These are phyloP conservation scores for Apostichopus leukothele DNA, from an alignment of 53 echinoderm and acorn worm species.

Conservation along the genomic window DNA sequence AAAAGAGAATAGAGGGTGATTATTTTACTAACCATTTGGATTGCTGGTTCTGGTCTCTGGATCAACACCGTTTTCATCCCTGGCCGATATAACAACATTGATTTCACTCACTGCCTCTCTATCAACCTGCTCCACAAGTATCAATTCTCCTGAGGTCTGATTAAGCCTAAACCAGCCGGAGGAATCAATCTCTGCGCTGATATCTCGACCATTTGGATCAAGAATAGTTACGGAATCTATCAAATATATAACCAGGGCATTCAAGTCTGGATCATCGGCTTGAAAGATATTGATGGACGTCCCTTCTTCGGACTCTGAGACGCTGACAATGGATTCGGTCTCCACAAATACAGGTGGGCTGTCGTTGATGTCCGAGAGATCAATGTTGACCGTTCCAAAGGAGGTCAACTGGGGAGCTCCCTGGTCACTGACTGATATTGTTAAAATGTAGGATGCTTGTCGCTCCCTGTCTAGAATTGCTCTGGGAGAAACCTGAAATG, in stretches of 20 bases:
- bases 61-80: slow-evolving; percentile 57
- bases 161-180: slow-evolving; percentile 63
- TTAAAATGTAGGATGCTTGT: slow-evolving; percentile 67
- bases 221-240: slow-evolving; percentile 64
- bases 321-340: slow-evolving; percentile 19
- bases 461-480: slow-evolving; percentile 71
- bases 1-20: too few relatives aligned
- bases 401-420: slow-evolving; percentile 66
- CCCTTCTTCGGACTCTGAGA: slow-evolving; percentile 43
- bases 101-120: slow-evolving; percentile 68
- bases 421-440: slow-evolving; percentile 69
- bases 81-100: slow-evolving; percentile 63
- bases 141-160: slow-evolving; percentile 57
- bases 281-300: neutral
- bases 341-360: slow-evolving; percentile 68
- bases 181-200: slow-evolving; percentile 57
- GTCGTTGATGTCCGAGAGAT: slow-evolving; percentile 88
- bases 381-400: slow-evolving; percentile 69
- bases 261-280: slow-evolving; percentile 70
- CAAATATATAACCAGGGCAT: slow-evolving; percentile 62
- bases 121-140: slow-evolving; percentile 63
- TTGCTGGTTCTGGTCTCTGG: slow-evolving; percentile 58
- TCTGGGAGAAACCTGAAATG: slow-evolving; percentile 64
- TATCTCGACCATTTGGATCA: slow-evolving; percentile 53
- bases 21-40: slow-evolving; percentile 73